Evolutionary conservation across 2,113 vertebrate species (phyloP), one percentile per base, ranked within the genome.

Genomic region (Mesembrinibis cayennensis): DNA sequence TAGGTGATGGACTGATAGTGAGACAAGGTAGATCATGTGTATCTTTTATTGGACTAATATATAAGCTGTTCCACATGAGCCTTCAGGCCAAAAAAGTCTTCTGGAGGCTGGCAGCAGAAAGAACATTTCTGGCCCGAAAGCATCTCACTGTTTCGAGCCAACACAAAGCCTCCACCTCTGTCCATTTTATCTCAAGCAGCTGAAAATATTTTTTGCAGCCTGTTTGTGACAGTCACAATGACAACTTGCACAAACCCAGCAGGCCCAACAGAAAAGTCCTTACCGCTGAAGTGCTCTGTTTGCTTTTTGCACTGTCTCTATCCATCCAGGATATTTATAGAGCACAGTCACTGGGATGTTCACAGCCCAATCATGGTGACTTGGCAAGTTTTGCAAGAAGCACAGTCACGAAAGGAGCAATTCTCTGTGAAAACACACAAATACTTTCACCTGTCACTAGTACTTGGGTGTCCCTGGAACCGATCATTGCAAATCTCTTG

Each of bases 311-410:
- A 20, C 52, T 62, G 56, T 76, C 91, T 91, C 73, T 79, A 29
- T 87, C 91, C 87, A 78, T 67, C 73, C 52, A 49, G 73, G 56
- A 8, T 97, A 95, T 91, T 95, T 95, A 94, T 90, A 90, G 90
- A 90, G n/a, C 69, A 50, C 62, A 69, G 42, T 10, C 76, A 52
- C 53, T 13, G 27, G 34, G 80, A 76, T 5, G 4, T 66, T 95
- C 61, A 30, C 63, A 93, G 82, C 26, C 63, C 80, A 30, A 2
- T 18, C 63, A 11, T 6, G 29, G 80, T 40, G 93, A 88, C 3
- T 11, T 79, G 89, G 55, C 82, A 83, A 55, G n/a, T 70, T 87
- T 55, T 1, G 2, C 76, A 81, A 83, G 63, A 61, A 70, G 25
- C 50, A 14, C 22, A 32, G 34, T n/a, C 63, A 40, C 0, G 0